These are phyloP conservation scores for Oncorhynchus clarkii DNA, from an alignment of 2,113 vertebrate genomes.

Conservation along the genomic window DNA sequence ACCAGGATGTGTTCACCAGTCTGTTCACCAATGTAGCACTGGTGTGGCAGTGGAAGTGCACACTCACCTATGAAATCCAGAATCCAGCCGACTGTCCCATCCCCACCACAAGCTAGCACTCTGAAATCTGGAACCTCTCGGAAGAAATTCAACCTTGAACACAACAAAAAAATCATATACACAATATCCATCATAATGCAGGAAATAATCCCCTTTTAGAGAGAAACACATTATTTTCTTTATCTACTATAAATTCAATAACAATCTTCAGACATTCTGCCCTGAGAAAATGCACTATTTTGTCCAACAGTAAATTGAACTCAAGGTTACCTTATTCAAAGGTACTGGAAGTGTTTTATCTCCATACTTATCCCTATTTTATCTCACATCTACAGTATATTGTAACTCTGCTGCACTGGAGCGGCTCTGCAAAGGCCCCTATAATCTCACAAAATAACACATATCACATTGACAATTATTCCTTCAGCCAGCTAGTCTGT, in stretches of 20 bases:
- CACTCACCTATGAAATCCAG: conserved; percentile 91
- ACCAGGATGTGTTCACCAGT: too few species aligned
- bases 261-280: background rate
- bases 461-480: conserved; percentile 59
- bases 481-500: conserved; percentile 62
- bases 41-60: background rate
- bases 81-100: conserved; percentile 95
- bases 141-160: conserved; percentile 91
- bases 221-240: background rate
- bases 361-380: background rate
- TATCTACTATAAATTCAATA: background rate
- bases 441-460: conserved; percentile 59
- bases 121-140: conserved; percentile 88
- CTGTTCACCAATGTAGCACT: too few species aligned
- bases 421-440: conserved; percentile 22
- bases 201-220: background rate
- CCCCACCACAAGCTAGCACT: conserved; percentile 91
- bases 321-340: background rate
- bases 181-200: background rate
- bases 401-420: conserved; percentile 8
- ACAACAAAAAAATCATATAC: conserved; percentile 23
- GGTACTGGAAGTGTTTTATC: background rate
- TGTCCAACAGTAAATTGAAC: background rate
- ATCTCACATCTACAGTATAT: background rate
- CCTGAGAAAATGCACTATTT: background rate